Evolutionary conservation across 2,113 vertebrate species (phyloP), one percentile per base, ranked within the genome.

Genomic region (Labeo catla): DNA sequence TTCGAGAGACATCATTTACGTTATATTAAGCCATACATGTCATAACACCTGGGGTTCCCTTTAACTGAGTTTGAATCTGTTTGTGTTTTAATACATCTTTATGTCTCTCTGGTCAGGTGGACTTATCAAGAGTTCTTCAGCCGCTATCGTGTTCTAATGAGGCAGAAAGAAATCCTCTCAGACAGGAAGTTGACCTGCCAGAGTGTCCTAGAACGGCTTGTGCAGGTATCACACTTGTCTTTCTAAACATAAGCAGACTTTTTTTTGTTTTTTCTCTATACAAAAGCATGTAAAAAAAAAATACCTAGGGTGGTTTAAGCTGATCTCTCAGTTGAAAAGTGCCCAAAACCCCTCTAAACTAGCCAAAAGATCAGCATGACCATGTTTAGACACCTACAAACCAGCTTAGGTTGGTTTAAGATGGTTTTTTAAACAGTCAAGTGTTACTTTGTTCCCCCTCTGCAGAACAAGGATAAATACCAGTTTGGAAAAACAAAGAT

Each of bases 401-500:
- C 43, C 21, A n/a, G 72, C 1, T 49, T 74, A 7, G 72, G 43
- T 72, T n/a, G 9, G 9, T 45, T 72, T 45, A 13, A 59, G 57
- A 9, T 59, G 39, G 10, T 4, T 66, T 66, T 74, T 74, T n/a
- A 23, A 47, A 47, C 11, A 8, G n/a, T 28, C n/a, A 8, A 10
- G 15, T 21, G 15, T 34, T 13, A 65, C 34, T 50, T 2, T 8
- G 34, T 36, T 79, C 4, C 85, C 36, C 15, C 34, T 88, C 4
- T 86, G 7, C 59, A 99, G 98, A 96, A 99, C 89, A 91, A 95
- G 84, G 95, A 97, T 91, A 97, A 98, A 91, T 99, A 98, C 94
- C 97, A 99, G 91, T 98, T 98, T 94, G 98, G 98, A 81, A 98
- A 97, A 90, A 98, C 93, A 88, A 99, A 99, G 95, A 98, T 99